phyloP scores from a whole-genome alignment of 2,888 invertebrate species.

The Leptopterna dolabrata region DNA sequence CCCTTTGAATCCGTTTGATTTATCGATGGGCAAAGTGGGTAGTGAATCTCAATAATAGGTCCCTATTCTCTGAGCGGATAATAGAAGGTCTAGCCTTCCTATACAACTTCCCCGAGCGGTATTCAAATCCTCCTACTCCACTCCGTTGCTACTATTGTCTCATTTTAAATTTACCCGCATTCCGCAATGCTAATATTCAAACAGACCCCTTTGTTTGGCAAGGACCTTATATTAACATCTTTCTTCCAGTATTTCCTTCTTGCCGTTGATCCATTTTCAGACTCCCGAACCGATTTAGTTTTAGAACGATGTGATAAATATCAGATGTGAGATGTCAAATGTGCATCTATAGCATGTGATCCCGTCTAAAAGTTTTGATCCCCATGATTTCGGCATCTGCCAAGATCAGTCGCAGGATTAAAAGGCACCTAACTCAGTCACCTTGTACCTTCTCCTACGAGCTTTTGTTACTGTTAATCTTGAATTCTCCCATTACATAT shows the following conservation, averaged over 20 bases:
- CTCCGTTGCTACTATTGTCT: conserved; percentile 39
- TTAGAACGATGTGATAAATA: background rate
- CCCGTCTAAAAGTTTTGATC: too few relatives aligned
- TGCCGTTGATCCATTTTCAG: background rate
- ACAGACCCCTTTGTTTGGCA: conserved; percentile 31
- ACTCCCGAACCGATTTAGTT: background rate
- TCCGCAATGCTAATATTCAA: conserved; percentile 39
- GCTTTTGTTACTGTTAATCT: too few relatives aligned
- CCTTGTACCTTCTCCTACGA: too few relatives aligned
- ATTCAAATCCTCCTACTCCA: conserved; percentile 27
- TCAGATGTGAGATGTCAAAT: too few relatives aligned
- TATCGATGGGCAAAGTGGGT: conserved; percentile 37
- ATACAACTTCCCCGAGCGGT: conserved; percentile 30
- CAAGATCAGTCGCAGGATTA: too few relatives aligned
- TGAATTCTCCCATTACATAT: too few relatives aligned
- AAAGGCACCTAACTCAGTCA: too few relatives aligned
- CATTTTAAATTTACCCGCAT: conserved; percentile 43
- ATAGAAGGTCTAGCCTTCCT: conserved; percentile 45
- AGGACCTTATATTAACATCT: conserved; percentile 17
- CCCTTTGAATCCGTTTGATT: conserved; percentile 49
- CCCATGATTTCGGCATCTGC: too few relatives aligned
- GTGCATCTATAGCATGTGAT: too few relatives aligned
- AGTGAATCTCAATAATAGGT: conserved; percentile 48
- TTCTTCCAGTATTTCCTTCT: background rate
- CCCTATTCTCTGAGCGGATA: conserved; percentile 36